Conservation (phyloP, 35 echinoderm and acorn worm genomes). For the Lytechinus pictus region DNA sequence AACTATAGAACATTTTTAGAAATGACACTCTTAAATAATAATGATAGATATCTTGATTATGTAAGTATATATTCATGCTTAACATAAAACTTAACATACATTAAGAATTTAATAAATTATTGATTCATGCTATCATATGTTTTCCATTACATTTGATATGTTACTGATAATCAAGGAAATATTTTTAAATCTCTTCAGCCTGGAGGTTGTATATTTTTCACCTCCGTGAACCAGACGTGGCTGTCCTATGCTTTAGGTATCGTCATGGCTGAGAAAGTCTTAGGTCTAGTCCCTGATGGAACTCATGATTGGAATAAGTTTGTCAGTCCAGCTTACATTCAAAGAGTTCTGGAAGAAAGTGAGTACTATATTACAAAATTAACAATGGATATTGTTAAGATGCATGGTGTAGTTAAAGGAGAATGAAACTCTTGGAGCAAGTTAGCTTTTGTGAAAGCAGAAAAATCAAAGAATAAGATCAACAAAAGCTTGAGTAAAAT, state of each 20-base stretch:
- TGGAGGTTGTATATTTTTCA: conserved; percentile 86
- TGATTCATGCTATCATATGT: neutral
- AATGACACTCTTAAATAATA: too few species aligned
- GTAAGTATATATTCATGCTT: too few species aligned
- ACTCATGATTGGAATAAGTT: conserved; percentile 97
- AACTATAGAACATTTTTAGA: too few species aligned
- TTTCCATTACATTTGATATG: neutral
- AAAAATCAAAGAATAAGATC: too few species aligned
- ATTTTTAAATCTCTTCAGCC: conserved; percentile 53
- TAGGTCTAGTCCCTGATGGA: conserved; percentile 76
- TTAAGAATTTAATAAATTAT: too few species aligned
- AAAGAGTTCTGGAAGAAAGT: conserved; percentile 72
- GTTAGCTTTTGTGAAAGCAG: too few species aligned
- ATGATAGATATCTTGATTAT: too few species aligned
- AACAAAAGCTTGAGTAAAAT: too few species aligned
- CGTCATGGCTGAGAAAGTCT: conserved; percentile 64
- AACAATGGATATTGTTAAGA: too few species aligned
- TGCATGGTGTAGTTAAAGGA: too few species aligned
- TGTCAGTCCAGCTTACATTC: conserved; percentile 67
- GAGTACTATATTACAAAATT: conserved; percentile 46
- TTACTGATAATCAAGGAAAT: neutral
- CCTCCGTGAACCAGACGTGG: conserved; percentile 89
- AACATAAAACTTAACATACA: too few species aligned
- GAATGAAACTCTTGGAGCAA: too few species aligned
- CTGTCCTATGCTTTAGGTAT: conserved; percentile 70